A percentile compares a stretch with the other conserved stretches of the same genome.
phyloP scores from a whole-genome alignment of 2,797 vertebrate genomes.

The Myotis planiceps region DNA sequence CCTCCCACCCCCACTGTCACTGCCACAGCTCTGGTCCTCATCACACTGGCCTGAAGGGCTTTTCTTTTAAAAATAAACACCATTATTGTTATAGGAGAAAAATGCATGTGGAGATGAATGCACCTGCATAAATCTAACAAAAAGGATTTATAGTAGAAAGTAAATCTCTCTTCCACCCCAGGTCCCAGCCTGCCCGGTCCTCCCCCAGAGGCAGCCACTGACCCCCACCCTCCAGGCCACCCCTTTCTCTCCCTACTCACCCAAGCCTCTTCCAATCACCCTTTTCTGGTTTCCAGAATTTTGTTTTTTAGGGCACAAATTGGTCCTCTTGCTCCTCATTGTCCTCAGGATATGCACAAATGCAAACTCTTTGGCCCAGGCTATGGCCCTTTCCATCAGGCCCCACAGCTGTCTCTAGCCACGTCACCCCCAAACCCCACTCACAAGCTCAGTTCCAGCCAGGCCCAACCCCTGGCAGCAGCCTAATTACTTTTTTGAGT shows the following conservation, averaged over 20 bases:
- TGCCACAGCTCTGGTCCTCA: not conserved
- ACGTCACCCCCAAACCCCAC: not conserved
- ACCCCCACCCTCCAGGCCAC: not conserved
- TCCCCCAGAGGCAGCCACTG: not conserved
- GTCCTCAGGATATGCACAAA: not conserved
- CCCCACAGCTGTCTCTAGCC: not conserved
- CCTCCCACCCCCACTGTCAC: not conserved
- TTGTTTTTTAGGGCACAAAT: not conserved
- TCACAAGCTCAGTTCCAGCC: not conserved
- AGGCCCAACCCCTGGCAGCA: not conserved
- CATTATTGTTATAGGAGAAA: not conserved
- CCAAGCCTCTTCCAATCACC: not conserved
- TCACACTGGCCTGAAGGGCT: not conserved
- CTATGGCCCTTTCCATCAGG: not conserved
- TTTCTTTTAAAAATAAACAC: constrained; percentile 1
- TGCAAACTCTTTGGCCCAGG: not conserved
- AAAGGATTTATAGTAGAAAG: not conserved
- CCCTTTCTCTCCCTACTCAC: not conserved
- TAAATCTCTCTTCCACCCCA: not conserved
- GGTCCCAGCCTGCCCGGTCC: not conserved
- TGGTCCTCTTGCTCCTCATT: not conserved
- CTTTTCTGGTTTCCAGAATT: not conserved
- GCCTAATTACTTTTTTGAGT: not conserved
- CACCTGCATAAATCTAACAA: not conserved
- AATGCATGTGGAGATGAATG: not conserved